Evolutionary conservation across 2,113 vertebrate species (phyloP).

Genomic region (Atrichornis clamosus): DNA sequence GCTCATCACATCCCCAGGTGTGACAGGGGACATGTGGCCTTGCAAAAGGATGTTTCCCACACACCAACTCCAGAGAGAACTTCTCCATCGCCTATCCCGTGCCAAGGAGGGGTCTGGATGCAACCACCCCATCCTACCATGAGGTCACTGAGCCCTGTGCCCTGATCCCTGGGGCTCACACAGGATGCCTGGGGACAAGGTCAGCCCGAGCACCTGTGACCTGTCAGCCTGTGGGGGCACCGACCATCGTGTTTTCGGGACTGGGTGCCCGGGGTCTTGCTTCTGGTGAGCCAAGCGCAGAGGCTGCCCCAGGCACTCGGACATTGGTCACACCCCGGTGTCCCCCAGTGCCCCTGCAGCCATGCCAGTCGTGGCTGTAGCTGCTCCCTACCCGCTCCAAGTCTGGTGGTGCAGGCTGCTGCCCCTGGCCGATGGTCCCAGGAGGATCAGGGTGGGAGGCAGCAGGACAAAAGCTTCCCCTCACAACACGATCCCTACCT

Average conservation of each 20-base stretch:
- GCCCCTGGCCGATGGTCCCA: neutral
- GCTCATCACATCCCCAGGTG: neutral
- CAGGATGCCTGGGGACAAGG: accelerated
- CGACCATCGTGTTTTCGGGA: accelerated
- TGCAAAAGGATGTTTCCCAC: neutral
- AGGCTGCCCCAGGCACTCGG: neutral
- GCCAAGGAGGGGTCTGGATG: neutral
- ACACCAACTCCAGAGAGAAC: neutral
- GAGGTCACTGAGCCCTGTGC: neutral
- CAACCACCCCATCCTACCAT: neutral
- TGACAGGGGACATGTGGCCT: neutral
- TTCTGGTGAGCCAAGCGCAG: accelerated
- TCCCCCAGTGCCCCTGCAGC: neutral
- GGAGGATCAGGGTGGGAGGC: neutral
- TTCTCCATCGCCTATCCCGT: accelerated
- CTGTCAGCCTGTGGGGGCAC: accelerated
- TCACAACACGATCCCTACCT: constrained; percentile 38
- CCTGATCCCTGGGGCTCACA: neutral
- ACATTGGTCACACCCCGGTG: accelerated
- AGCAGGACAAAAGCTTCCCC: constrained; percentile 3
- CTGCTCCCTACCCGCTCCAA: neutral
- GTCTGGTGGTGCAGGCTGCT: accelerated
- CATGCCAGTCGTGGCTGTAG: accelerated
- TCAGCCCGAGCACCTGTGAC: neutral
- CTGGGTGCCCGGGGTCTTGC: neutral